Evolutionary conservation across 1,140 invertebrate species (phyloP), one percentile per base, ranked within the genome.

Genomic region (Heterodera schachtii): DNA sequence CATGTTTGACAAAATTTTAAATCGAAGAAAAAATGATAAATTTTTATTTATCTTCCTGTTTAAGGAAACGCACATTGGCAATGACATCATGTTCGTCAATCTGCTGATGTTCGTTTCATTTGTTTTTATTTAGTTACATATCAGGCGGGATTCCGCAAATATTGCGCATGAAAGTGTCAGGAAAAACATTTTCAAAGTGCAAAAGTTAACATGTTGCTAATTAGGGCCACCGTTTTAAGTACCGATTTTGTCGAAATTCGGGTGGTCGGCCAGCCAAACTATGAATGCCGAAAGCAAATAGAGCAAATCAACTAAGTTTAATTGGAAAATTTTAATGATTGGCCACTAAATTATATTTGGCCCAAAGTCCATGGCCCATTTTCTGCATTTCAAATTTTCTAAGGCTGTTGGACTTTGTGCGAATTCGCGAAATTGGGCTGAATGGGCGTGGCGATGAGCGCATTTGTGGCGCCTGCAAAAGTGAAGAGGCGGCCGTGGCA

Each of bases 401-500:
- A 74, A 83, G 52, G 66, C n/a, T 67, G 21, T 79, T 69, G 79
- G 73, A 75, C 3, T 46, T 43, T 71, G 47, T 69, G 41, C 47
- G 52, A 73, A 82, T 82, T 69, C 67, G 43, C 46, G 71, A 80
- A 73, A 67, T 31, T 83, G 76, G 76, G 9, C 70, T 67, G 47
- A 78, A 82, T 52, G 82, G 81, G 11, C 57, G 73, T 3, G 52
- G 73, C 49, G 79, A 71, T 4, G 82, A 86, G 49, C 67, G 83
- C 57, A 79, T 77, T 19, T 88, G 87, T 75, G 47, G 81, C 13
- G 79, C 87, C 3, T 88, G 87, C 78, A 88, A 88, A 76, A 79
- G 77, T 43, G 87, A 88, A 67, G 83, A 96, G 90, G 93, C 93
- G 87, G 95, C 96, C 19, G 94, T 96, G 19, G 95, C 95, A 19